Conservation (phyloP, 2,113 vertebrate species). For the Sylvilagus bachmani region DNA sequence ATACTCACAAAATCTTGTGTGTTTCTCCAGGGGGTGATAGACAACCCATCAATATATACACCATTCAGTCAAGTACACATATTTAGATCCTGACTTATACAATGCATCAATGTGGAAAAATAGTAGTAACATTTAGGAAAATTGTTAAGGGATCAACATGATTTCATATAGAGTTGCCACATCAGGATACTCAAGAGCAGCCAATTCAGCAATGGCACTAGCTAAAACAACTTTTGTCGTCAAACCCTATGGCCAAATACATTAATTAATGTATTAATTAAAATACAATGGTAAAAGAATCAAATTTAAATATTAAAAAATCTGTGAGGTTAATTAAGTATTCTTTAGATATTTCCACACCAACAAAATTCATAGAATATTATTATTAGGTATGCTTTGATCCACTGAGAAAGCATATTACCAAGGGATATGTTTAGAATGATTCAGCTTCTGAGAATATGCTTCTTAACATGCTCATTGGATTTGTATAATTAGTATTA, state of each 20-base stretch:
- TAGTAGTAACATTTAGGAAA: background rate
- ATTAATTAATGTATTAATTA: slow-evolving; percentile 39
- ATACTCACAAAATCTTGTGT: background rate
- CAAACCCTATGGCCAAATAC: background rate
- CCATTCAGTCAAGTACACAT: background rate
- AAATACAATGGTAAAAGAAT: slow-evolving; percentile 20
- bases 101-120: background rate
- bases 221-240: background rate
- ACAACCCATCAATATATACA: background rate
- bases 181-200: background rate
- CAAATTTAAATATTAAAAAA: slow-evolving; percentile 14
- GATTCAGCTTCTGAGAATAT: background rate
- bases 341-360: background rate
- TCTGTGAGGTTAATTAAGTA: slow-evolving; percentile 46
- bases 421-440: slow-evolving; percentile 45
- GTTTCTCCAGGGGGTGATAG: background rate
- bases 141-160: background rate
- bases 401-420: background rate
- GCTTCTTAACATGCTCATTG: background rate
- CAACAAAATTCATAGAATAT: background rate
- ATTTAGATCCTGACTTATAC: background rate
- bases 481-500: background rate
- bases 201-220: background rate
- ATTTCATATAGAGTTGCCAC: background rate
- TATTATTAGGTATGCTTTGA: background rate